phyloP scores from a whole-genome alignment of 1,140 invertebrate genomes.

The Drosophila lowei region DNA sequence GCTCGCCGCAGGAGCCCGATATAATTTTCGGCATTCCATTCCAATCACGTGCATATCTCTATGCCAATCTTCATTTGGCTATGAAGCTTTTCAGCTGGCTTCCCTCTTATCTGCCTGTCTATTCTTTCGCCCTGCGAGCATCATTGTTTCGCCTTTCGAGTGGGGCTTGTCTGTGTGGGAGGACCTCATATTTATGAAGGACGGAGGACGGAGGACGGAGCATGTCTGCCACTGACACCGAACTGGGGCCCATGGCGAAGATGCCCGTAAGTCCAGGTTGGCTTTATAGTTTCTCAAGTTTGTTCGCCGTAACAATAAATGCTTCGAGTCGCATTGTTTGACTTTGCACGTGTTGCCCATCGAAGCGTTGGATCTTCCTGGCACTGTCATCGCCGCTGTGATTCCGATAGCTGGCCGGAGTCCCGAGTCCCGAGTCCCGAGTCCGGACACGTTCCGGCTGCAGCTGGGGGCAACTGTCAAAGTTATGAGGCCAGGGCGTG shows the following conservation, averaged over 20 bases:
- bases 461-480: slow-evolving; percentile 34
- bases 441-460: slow-evolving; percentile 57
- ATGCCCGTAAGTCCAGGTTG: slow-evolving; percentile 15
- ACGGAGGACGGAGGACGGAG: slow-evolving; percentile 19
- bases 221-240: slow-evolving; percentile 40
- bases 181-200: slow-evolving; percentile 31
- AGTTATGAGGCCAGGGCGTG: slow-evolving; percentile 62
- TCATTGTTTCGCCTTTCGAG: slow-evolving; percentile 34
- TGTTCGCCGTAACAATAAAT: slow-evolving; percentile 35
- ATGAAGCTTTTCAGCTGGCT: slow-evolving; percentile 63
- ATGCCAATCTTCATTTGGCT: slow-evolving; percentile 75
- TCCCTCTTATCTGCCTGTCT: slow-evolving; percentile 26
- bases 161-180: slow-evolving; percentile 11
- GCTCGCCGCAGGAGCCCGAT: slow-evolving; percentile 65
- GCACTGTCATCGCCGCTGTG: slow-evolving; percentile 41
- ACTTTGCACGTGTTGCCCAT: slow-evolving; percentile 38
- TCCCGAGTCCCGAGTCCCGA: slow-evolving; percentile 50
- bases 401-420: slow-evolving; percentile 14
- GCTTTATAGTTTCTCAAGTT: slow-evolving; percentile 51
- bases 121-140: slow-evolving; percentile 6
- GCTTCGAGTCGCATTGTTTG: slow-evolving; percentile 45
- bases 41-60: slow-evolving; percentile 75
- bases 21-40: slow-evolving; percentile 77
- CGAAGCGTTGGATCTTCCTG: slow-evolving; percentile 15
- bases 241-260: slow-evolving; percentile 1